Conservation (phyloP, 1,140 invertebrate genomes). For the Lanistes nyassanus region DNA sequence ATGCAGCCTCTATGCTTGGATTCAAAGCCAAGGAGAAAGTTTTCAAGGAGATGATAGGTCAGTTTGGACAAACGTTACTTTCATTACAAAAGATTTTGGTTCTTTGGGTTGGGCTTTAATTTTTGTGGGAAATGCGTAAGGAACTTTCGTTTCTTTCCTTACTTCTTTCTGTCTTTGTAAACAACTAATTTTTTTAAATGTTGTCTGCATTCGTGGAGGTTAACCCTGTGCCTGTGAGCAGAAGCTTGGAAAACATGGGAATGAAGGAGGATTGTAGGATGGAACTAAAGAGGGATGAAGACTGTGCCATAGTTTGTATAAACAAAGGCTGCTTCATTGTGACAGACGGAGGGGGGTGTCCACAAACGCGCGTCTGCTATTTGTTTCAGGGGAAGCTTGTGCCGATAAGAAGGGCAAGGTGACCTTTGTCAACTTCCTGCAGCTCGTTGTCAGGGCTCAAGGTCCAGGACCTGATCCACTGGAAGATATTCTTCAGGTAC, state of each 20-base stretch:
- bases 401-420: slow-evolving; percentile 31
- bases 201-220: no score
- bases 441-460: slow-evolving; percentile 58
- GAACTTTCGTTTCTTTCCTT: neutral
- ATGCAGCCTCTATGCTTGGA: slow-evolving; percentile 43
- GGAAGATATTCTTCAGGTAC: slow-evolving; percentile 59
- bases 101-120: neutral
- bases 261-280: no score
- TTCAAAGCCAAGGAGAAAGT: slow-evolving; percentile 41
- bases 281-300: no score
- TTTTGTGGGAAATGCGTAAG: neutral
- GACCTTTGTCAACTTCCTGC: slow-evolving; percentile 54
- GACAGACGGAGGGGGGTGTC: no score
- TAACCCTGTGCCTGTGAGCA: no score
- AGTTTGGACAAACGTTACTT: neutral
- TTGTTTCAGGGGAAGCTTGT: slow-evolving; percentile 35
- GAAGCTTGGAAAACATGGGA: no score
- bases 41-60: slow-evolving; percentile 47
- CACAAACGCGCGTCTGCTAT: no score
- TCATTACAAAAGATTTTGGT: no score
- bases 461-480: slow-evolving; percentile 55
- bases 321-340: no score
- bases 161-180: slow-evolving; percentile 9
- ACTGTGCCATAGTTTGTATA: no score
- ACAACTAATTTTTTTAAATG: neutral